Evolutionary conservation across 37 sponge, comb jelly and placozoan species (phyloP), one percentile per base, ranked within the genome.

Genomic region (Halichondria panicea): DNA sequence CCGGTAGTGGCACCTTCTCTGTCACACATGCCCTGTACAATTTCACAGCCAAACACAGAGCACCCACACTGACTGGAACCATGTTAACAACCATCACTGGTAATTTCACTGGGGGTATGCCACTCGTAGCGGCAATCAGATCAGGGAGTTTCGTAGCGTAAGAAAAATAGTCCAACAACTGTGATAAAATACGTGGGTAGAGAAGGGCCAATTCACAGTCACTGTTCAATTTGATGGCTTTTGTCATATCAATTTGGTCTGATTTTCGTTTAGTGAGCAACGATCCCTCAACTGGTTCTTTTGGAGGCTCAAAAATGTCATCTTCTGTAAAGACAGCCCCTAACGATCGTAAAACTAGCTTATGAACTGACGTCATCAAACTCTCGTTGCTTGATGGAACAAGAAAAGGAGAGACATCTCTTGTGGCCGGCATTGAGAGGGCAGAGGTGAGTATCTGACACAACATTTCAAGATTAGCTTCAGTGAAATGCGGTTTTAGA

Each of bases 331-430:
- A 79, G 40, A 92, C 38, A 35, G 53, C n/a, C 30, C 37, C 58
- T 37, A 80, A 9, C 18, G 72, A 62, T 0, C 41, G 58, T 19
- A 90, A 73, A 9, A 87, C 59, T 46, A 71, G 52, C 31, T 79
- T 60, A 33, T 94, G 95, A 3, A 90, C 60, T 8, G 70, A 24
- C 22, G 84, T 71, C 43, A 94, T 76, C 24, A 65, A 37, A 53
- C 83, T 66, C 39, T 85, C 84, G 22, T 43, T 59, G 68, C 54
- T 27, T 2, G 85, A 71, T 8, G 92, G 91, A 0, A 90, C 88
- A 4, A 94, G 88, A 54, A 94, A 94, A 8, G 95, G 95, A 1
- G 88, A 87, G 6, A 72, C 68, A 60, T 94, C 95, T 45, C 81
- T 85, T 18, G 84, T 38, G n/a, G 87, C 82, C 0, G 91, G 88